Evolutionary conservation across 2,888 invertebrate species (phyloP).

Genomic region (Hecatera dysodea): DNA sequence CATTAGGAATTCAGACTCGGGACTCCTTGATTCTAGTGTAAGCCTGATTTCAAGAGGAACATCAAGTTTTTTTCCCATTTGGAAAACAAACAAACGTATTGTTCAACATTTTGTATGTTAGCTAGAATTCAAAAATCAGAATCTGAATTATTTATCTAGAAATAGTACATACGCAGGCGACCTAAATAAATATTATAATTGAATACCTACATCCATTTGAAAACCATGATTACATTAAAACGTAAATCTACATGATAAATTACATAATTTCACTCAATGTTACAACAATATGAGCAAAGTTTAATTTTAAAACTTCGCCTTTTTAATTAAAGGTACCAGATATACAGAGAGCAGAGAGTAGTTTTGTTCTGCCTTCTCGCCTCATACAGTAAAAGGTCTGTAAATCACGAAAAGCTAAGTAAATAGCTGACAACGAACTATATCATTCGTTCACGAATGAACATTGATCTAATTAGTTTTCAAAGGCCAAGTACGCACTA

Average conservation of each 20-base stretch:
- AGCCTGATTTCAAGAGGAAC: too few relatives aligned
- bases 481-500: constrained; percentile 36
- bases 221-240: neutral
- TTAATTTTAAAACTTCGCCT: neutral
- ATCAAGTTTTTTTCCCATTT: too few relatives aligned
- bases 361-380: neutral
- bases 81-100: too few relatives aligned
- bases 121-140: too few relatives aligned
- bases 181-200: neutral
- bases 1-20: too few relatives aligned
- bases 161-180: too few relatives aligned
- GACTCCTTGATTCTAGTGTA: too few relatives aligned
- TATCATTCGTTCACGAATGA: constrained; percentile 1
- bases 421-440: neutral
- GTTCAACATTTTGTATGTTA: too few relatives aligned
- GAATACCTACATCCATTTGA: neutral
- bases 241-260: neutral
- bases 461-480: constrained; percentile 31
- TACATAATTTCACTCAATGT: neutral
- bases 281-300: neutral
- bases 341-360: neutral
- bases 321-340: neutral
- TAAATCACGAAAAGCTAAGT: constrained; percentile 2
- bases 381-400: neutral
- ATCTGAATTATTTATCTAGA: too few relatives aligned